These are phyloP conservation scores for Drosophila colorata DNA, from an alignment of 2,888 invertebrate species.

Conservation along the genomic window DNA sequence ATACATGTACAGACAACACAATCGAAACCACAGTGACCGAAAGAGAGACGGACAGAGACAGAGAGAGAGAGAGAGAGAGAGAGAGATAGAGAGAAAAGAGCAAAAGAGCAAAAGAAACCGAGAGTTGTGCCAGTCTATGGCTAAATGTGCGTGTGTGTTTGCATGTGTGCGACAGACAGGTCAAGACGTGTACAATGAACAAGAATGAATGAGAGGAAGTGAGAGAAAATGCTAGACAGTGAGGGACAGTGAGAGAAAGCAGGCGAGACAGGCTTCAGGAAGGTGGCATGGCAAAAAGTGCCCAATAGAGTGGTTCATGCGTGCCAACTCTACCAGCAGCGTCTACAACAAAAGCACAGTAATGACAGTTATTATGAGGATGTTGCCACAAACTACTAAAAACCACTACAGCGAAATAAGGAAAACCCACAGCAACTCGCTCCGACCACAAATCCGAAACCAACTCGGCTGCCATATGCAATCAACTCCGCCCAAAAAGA, in stretches of 20 bases:
- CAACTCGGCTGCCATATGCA: constrained; percentile 8
- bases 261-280: constrained; percentile 13
- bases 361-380: constrained; percentile 13
- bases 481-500: constrained; percentile 17
- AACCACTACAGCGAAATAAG: constrained; percentile 10
- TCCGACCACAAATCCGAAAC: neutral
- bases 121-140: constrained; percentile 11
- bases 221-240: constrained; percentile 3
- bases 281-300: constrained; percentile 23
- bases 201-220: constrained; percentile 1
- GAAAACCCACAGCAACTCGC: constrained; percentile 12
- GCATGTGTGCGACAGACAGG: constrained; percentile 4
- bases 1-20: neutral
- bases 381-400: constrained; percentile 18
- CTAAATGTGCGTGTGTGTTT: constrained; percentile 10
- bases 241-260: neutral
- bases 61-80: constrained; percentile 23
- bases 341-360: constrained; percentile 18
- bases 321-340: constrained; percentile 25
- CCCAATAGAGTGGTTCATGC: constrained; percentile 34
- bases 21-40: neutral
- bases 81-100: constrained; percentile 26
- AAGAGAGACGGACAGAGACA: constrained; percentile 4
- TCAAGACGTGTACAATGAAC: constrained; percentile 1
- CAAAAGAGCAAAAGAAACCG: too few species aligned